Conservation (phyloP, 2,797 vertebrate genomes). For the Coluber constrictor region DNA sequence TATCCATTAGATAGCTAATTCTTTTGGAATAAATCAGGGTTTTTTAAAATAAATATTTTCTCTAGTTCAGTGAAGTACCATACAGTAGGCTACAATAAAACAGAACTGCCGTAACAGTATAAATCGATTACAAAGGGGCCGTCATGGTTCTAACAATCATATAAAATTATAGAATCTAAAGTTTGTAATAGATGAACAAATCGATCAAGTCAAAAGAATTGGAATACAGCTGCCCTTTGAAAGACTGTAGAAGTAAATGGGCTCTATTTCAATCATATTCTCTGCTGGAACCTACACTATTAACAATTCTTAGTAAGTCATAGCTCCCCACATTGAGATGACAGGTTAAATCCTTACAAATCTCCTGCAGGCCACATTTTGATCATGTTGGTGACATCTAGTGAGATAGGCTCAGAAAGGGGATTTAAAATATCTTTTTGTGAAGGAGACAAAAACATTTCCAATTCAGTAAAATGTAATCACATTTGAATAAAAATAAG, state of each 20-base stretch:
- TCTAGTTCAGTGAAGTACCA: constrained; percentile 10
- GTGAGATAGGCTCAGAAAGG: background rate
- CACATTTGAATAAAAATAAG: background rate
- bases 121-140: background rate
- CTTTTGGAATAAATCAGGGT: background rate
- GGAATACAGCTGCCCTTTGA: background rate
- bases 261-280: background rate
- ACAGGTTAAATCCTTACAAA: background rate
- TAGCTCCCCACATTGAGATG: background rate
- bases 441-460: background rate
- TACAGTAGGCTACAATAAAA: background rate
- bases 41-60: constrained; percentile 15
- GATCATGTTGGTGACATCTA: background rate
- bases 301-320: background rate
- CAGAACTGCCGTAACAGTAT: background rate
- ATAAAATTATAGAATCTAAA: background rate
- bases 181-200: background rate
- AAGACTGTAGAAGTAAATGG: background rate
- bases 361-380: background rate
- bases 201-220: background rate
- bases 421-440: background rate
- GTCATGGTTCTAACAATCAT: background rate
- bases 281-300: background rate
- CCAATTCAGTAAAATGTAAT: background rate
- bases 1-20: background rate